Conservation (phyloP, 2,797 vertebrate species). For the Rallus crepitans region DNA sequence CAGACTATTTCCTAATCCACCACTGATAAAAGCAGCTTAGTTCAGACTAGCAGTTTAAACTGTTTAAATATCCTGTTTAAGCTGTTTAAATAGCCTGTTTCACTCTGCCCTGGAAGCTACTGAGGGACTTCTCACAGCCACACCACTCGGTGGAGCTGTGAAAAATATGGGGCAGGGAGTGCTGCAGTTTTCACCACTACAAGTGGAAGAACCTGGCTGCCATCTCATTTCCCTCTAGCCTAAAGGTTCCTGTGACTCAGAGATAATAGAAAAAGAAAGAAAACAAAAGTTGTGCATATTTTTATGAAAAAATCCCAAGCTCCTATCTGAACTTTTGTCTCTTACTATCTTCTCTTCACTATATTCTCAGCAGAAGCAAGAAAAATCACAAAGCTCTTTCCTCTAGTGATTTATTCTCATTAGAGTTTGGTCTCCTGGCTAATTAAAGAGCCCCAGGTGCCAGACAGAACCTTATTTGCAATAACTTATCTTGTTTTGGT, state of each 20-base stretch:
- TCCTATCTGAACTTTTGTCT: neutral
- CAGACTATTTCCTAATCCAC: neutral
- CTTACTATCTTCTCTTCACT: neutral
- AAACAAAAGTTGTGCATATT: neutral
- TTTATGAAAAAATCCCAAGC: neutral
- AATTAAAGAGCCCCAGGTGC: constrained; percentile 38
- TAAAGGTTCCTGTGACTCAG: neutral
- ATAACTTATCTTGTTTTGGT: constrained; percentile 23
- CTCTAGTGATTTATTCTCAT: constrained; percentile 1
- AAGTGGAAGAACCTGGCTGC: neutral
- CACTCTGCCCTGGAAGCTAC: neutral
- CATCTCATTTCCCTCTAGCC: neutral
- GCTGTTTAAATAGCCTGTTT: neutral
- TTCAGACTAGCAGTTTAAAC: neutral
- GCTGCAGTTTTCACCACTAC: neutral
- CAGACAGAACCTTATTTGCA: neutral
- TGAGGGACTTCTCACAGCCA: neutral
- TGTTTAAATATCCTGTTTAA: neutral
- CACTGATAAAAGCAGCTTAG: neutral
- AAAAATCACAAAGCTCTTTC: neutral
- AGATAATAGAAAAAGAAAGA: neutral
- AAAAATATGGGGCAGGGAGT: neutral
- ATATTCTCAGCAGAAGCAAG: neutral
- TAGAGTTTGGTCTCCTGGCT: neutral
- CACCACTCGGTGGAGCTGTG: accelerated